phyloP scores from a whole-genome alignment of 2,888 invertebrate genomes.

The Tholera decimalis region DNA sequence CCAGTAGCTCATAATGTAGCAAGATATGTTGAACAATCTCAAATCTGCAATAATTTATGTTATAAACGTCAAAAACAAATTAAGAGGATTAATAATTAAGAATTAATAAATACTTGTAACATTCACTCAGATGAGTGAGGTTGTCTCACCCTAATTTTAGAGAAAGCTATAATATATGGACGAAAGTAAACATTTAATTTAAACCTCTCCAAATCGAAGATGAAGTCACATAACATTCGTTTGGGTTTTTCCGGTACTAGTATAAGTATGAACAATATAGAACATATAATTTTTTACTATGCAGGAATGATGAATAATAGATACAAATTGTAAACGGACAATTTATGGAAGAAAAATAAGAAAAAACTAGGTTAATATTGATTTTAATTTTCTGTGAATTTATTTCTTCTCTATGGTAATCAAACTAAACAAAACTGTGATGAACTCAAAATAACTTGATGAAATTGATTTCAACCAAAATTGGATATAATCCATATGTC shows the following conservation, averaged over 20 bases:
- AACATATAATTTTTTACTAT: conserved; percentile 27
- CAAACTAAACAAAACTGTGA: background rate
- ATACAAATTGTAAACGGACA: conserved; percentile 3
- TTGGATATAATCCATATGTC: background rate
- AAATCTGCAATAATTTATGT: conserved; percentile 31
- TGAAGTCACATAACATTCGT: conserved; percentile 42
- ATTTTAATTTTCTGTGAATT: background rate
- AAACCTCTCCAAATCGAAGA: conserved; percentile 46
- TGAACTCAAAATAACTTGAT: background rate
- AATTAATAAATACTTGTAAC: conserved; percentile 44
- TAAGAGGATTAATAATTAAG: conserved; percentile 55
- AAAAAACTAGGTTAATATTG: background rate
- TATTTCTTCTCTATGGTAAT: background rate
- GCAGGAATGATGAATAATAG: conserved; percentile 14
- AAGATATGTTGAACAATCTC: conserved; percentile 31
- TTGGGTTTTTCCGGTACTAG: conserved; percentile 17
- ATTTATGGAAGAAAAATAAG: background rate
- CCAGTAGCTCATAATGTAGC: conserved; percentile 31
- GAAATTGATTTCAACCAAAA: too few relatives aligned
- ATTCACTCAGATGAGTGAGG: conserved; percentile 45
- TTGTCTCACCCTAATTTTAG: conserved; percentile 58
- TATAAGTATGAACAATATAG: conserved; percentile 2
- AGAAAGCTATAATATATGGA: conserved; percentile 55
- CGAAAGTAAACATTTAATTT: conserved; percentile 48
- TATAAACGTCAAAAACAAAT: conserved; percentile 40